A percentile compares a stretch with the other conserved stretches of the same genome.
phyloP scores from a whole-genome alignment of 2,888 invertebrate genomes.

The Siphlonurus alternatus region DNA sequence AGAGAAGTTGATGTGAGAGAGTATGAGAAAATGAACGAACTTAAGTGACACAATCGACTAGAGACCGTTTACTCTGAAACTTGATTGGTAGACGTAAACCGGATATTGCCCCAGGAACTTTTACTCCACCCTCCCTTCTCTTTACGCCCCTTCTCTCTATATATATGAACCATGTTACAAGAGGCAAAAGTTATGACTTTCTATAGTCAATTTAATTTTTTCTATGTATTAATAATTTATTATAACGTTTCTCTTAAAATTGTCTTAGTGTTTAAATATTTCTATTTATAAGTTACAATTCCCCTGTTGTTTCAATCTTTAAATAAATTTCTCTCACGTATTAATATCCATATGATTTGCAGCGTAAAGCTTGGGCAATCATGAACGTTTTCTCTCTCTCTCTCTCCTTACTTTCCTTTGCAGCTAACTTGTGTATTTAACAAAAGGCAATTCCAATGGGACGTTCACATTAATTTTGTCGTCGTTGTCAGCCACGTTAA shows the following conservation, averaged over 20 bases:
- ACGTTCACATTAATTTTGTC: background rate
- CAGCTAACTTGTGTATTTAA: background rate
- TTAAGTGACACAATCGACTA: background rate
- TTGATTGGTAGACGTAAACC: background rate
- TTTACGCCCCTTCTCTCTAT: no score
- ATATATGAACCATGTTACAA: no score
- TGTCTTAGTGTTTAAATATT: background rate
- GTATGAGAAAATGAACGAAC: background rate
- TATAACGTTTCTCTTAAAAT: no score
- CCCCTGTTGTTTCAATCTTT: background rate
- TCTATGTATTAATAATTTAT: background rate
- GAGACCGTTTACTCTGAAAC: background rate
- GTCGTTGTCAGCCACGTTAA: background rate
- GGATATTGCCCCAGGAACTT: background rate
- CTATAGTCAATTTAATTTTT: background rate
- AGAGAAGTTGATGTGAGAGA: background rate
- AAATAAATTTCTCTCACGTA: background rate
- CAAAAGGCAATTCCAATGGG: background rate
- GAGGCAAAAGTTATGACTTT: background rate
- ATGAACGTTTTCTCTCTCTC: background rate
- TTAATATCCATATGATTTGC: background rate
- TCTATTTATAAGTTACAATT: background rate
- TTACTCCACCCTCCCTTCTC: background rate
- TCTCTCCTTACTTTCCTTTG: no score
- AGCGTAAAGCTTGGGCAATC: background rate